A percentile compares a stretch with the other conserved stretches of the same genome.
Conservation (phyloP, 64 coral and sea anemone species). For the Montipora efflorescens region DNA sequence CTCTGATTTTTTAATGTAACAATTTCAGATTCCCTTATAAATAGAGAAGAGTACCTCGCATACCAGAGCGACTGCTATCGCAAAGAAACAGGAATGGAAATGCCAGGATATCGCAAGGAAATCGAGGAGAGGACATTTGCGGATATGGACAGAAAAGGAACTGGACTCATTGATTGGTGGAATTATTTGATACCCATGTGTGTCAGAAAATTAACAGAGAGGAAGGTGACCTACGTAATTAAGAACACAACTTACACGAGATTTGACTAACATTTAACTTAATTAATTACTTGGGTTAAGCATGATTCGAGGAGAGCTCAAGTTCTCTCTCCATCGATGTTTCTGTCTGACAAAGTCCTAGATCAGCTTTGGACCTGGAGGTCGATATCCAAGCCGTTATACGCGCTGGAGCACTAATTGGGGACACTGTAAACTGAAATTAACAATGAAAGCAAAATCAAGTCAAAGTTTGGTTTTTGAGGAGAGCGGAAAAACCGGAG, state of each 20-base stretch:
- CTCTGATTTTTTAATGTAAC: background rate
- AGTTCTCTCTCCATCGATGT: no score
- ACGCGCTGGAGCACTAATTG: no score
- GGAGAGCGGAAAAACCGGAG: no score
- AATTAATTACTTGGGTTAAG: no score
- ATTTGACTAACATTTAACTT: no score
- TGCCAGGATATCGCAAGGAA: constrained; percentile 24
- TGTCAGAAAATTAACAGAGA: constrained; percentile 27
- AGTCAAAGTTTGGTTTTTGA: no score
- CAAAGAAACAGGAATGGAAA: constrained; percentile 28
- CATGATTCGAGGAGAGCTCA: no score
- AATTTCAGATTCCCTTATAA: constrained; percentile 63
- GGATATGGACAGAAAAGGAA: constrained; percentile 58
- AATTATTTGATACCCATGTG: constrained; percentile 60
- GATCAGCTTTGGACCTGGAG: no score
- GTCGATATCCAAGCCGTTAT: no score
- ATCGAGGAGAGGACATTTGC: constrained; percentile 59
- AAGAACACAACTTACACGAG: background rate
- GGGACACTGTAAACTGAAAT: no score
- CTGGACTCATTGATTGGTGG: constrained; percentile 72
- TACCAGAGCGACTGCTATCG: constrained; percentile 41
- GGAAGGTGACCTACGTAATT: constrained; percentile 17
- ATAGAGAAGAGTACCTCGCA: constrained; percentile 44
- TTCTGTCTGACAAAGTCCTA: no score
- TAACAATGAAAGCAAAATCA: no score